A percentile compares a stretch with the other conserved stretches of the same genome.
Conservation (phyloP, 2,113 vertebrate genomes). For the Nansenia antarctica region DNA sequence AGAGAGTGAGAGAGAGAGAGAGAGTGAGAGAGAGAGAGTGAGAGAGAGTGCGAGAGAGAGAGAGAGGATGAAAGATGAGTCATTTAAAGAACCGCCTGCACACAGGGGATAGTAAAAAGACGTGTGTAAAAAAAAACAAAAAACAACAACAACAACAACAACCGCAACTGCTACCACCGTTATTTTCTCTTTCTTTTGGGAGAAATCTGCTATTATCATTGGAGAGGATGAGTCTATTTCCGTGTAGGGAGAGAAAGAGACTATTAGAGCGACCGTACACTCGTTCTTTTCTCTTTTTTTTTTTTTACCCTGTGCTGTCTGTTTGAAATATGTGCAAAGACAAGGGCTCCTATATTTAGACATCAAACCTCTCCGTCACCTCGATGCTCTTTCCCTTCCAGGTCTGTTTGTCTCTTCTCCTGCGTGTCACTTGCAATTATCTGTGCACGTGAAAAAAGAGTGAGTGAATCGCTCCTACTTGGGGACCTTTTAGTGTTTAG, state of each 20-base stretch:
- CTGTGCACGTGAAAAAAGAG: slow-evolving; percentile 23
- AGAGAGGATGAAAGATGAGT: slow-evolving; percentile 64
- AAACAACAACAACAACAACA: too few species aligned
- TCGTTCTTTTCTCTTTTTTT: neutral
- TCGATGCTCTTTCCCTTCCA: neutral
- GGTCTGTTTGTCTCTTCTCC: slow-evolving; percentile 40
- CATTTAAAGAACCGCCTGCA: slow-evolving; percentile 40
- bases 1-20: too few species aligned
- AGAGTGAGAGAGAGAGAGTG: too few species aligned
- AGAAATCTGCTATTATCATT: too few species aligned
- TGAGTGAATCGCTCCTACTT: slow-evolving; percentile 37
- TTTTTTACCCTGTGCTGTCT: slow-evolving; percentile 1
- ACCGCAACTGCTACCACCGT: too few species aligned
- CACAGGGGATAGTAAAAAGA: slow-evolving; percentile 4
- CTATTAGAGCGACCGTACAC: too few species aligned
- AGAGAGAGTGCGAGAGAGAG: too few species aligned
- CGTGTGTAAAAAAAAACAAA: too few species aligned
- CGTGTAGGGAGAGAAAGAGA: too few species aligned
- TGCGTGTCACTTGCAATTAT: slow-evolving; percentile 34
- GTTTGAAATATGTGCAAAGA: slow-evolving; percentile 43
- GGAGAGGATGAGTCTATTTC: slow-evolving; percentile 42
- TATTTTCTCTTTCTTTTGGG: too few species aligned
- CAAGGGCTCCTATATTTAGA: slow-evolving; percentile 54
- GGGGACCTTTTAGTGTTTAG: slow-evolving; percentile 18
- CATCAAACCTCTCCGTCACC: slow-evolving; percentile 31